These are phyloP conservation scores for Chironomus striatipennis DNA, from an alignment of 1,140 invertebrate species.

Conservation along the genomic window DNA sequence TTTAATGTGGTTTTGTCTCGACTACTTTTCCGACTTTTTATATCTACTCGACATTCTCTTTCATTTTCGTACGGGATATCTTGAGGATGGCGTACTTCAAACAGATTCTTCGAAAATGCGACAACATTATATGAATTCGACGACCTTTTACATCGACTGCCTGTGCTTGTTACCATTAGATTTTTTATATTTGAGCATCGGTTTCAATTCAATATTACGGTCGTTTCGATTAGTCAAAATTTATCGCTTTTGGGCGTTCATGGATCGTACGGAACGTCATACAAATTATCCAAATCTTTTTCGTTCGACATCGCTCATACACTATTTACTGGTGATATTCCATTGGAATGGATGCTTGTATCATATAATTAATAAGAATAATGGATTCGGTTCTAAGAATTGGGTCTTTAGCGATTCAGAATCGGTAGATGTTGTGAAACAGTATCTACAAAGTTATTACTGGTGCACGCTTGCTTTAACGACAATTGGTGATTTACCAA, in stretches of 20 bases:
- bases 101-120: conserved; percentile 88
- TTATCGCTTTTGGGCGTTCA: conserved; percentile 96
- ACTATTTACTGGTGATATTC: conserved; percentile 96
- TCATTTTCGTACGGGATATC: conserved; percentile 93
- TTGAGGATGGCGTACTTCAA: conserved; percentile 93
- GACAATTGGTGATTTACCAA: conserved; percentile 72
- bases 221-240: conserved; percentile 97
- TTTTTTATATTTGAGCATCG: conserved; percentile 96
- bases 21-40: conserved; percentile 93
- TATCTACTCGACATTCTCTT: conserved; percentile 95
- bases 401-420: conserved; percentile 81
- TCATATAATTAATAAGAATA: conserved; percentile 91
- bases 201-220: conserved; percentile 93
- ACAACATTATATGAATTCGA: conserved; percentile 97
- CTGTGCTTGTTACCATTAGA: conserved; percentile 94
- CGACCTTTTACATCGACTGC: conserved; percentile 97
- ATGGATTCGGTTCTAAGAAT: conserved; percentile 83
- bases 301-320: conserved; percentile 85
- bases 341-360: conserved; percentile 99
- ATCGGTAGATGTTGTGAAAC: conserved; percentile 78
- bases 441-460: conserved; percentile 96
- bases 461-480: conserved; percentile 95
- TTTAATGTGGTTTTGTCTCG: conserved; percentile 90
- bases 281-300: conserved; percentile 98
- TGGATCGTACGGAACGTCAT: conserved; percentile 95